Evolutionary conservation across 2,797 vertebrate species (phyloP).

Genomic region (Leptatherina wallacei): DNA sequence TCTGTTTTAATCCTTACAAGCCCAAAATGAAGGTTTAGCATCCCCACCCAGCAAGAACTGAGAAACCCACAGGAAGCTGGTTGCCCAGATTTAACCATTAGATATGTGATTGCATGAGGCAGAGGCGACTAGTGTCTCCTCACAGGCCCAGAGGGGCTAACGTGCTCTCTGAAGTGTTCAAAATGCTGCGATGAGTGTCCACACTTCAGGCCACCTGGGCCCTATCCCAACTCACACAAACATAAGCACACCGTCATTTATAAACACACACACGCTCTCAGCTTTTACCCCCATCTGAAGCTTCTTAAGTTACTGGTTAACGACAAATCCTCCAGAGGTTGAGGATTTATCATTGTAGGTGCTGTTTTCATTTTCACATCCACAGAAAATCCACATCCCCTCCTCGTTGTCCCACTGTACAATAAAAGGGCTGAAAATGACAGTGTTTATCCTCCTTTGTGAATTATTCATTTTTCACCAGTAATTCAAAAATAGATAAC

Average conservation of each 20-base stretch:
- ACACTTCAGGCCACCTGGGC: conserved; percentile 36
- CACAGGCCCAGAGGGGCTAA: conserved; percentile 24
- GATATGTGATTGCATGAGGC: conserved; percentile 37
- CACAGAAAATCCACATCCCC: conserved; percentile 22
- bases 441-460: conserved; percentile 53
- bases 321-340: conserved; percentile 21
- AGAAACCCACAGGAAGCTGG: conserved; percentile 14
- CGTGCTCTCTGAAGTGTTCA: conserved; percentile 25
- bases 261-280: conserved; percentile 12
- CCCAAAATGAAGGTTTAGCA: conserved; percentile 36
- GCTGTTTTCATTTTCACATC: conserved; percentile 24
- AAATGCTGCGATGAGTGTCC: conserved; percentile 31
- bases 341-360: conserved; percentile 26
- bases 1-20: conserved; percentile 40
- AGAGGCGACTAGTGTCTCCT: conserved; percentile 21
- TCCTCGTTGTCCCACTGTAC: conserved; percentile 20
- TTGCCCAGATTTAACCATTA: conserved; percentile 28
- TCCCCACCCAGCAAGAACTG: conserved; percentile 11
- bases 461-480: conserved; percentile 72
- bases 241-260: neutral
- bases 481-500: conserved; percentile 76
- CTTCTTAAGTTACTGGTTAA: conserved; percentile 29
- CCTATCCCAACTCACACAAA: neutral
- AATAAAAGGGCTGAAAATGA: conserved; percentile 46
- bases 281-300: conserved; percentile 30